These are phyloP conservation scores for Aleiodes testaceus DNA, from an alignment of 2,888 invertebrate species.

Conservation along the genomic window DNA sequence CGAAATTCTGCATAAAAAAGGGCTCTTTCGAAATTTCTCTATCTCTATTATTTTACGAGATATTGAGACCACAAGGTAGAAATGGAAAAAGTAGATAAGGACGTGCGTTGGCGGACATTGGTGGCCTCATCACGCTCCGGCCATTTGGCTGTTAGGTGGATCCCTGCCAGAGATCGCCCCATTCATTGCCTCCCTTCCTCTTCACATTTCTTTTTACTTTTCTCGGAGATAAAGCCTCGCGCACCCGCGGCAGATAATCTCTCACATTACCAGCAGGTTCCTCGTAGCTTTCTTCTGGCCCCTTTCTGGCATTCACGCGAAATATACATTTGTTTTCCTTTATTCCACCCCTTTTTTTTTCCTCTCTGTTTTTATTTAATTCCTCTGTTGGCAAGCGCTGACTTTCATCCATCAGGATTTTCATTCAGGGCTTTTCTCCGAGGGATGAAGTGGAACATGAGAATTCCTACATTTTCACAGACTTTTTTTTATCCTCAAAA, in stretches of 20 bases:
- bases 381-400: slow-evolving; percentile 40
- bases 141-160: slow-evolving; percentile 35
- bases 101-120: background rate
- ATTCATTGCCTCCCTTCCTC: slow-evolving; percentile 19
- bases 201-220: background rate
- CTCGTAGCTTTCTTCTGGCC: slow-evolving; percentile 36
- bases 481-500: no score
- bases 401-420: slow-evolving; percentile 43
- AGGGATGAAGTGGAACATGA: background rate
- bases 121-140: slow-evolving; percentile 22
- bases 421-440: slow-evolving; percentile 1
- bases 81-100: slow-evolving; percentile 13
- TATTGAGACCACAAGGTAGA: background rate
- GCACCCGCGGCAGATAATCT: slow-evolving; percentile 40
- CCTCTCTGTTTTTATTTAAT: slow-evolving; percentile 35
- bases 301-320: slow-evolving; percentile 18
- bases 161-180: slow-evolving; percentile 41
- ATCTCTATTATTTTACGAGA: background rate
- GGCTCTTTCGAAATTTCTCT: no score
- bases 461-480: no score
- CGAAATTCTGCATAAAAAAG: no score
- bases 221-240: slow-evolving; percentile 20
- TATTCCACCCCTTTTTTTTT: slow-evolving; percentile 12
- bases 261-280: slow-evolving; percentile 41
- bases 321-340: slow-evolving; percentile 33